Evolutionary conservation across 2,888 invertebrate species (phyloP).

Genomic region (Bellardia pandia): DNA sequence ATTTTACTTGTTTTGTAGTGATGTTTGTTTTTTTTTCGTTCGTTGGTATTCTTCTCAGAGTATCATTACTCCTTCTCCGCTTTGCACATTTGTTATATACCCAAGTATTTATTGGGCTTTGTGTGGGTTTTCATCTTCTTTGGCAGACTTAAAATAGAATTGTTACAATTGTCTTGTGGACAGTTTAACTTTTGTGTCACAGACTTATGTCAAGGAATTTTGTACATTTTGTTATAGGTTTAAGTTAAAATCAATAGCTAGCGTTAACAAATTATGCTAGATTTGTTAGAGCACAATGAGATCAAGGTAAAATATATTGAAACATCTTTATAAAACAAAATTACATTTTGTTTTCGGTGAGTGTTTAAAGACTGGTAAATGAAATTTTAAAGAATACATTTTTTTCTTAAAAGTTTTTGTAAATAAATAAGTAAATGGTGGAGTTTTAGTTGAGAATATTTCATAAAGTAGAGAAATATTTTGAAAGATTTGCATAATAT

Average conservation of each 20-base stretch:
- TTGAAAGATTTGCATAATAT: too few relatives aligned
- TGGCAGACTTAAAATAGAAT: constrained; percentile 53
- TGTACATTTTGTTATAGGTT: constrained; percentile 1
- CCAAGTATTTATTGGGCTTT: constrained; percentile 16
- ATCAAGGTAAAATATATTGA: constrained; percentile 35
- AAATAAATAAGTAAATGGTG: not conserved
- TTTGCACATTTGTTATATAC: constrained; percentile 24
- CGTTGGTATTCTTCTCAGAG: constrained; percentile 15
- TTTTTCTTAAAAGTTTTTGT: not conserved
- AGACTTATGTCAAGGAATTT: constrained; percentile 50
- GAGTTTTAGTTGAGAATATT: not conserved
- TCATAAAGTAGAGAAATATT: not conserved
- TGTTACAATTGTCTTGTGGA: constrained; percentile 64
- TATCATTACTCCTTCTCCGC: not conserved
- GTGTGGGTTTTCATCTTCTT: constrained; percentile 14
- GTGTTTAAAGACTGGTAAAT: not conserved
- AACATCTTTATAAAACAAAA: constrained; percentile 20
- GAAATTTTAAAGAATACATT: not conserved
- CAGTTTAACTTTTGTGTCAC: constrained; percentile 45
- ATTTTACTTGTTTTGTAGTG: constrained; percentile 27
- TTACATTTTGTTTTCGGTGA: not conserved
- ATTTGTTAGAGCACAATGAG: constrained; percentile 39
- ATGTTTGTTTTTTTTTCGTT: constrained; percentile 8
- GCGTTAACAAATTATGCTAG: constrained; percentile 57
- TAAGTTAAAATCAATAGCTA: constrained; percentile 55